phyloP scores from a whole-genome alignment of 2,888 invertebrate genomes.

The Branchellion lobata region DNA sequence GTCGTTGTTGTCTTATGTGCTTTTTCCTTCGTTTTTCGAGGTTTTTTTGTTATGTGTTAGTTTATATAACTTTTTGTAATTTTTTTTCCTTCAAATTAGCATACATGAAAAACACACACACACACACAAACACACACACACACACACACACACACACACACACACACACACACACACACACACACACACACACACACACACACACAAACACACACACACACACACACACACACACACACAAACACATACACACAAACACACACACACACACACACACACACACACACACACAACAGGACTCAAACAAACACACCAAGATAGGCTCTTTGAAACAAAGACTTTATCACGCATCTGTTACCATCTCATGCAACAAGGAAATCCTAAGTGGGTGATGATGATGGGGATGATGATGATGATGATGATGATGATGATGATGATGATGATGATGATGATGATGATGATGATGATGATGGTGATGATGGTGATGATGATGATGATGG shows the following conservation, averaged over 20 bases:
- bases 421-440: conserved; percentile 1
- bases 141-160: too few relatives aligned
- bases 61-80: too few relatives aligned
- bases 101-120: too few relatives aligned
- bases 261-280: conserved; percentile 4
- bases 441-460: neutral
- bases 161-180: too few relatives aligned
- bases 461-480: too few relatives aligned
- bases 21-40: too few relatives aligned
- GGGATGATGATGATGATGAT: conserved; percentile 25
- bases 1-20: too few relatives aligned
- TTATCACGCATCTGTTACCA: neutral
- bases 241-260: neutral
- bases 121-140: too few relatives aligned
- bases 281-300: conserved; percentile 1
- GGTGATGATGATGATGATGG: too few relatives aligned
- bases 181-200: too few relatives aligned
- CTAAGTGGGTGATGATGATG: conserved; percentile 7
- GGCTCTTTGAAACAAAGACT: neutral
- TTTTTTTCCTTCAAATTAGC: too few relatives aligned
- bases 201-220: neutral
- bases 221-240: conserved; percentile 8
- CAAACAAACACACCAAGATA: neutral
- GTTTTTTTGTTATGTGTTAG: too few relatives aligned
- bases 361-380: neutral